Base-by-base conservation (phyloP, 2,113 vertebrate genomes). In the Hippocampus barbouri region DNA sequence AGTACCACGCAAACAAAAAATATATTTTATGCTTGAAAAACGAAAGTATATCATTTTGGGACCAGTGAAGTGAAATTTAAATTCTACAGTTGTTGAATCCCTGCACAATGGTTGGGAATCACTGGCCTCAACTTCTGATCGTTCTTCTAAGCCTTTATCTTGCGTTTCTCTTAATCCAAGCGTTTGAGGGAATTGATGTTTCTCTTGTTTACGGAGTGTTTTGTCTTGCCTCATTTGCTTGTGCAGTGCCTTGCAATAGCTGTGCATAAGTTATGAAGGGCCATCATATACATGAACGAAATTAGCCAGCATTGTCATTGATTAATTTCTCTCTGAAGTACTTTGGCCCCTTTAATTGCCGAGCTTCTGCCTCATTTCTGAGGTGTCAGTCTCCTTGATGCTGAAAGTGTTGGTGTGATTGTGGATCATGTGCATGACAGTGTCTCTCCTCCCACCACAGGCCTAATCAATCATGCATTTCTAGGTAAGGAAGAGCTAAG, bases 401-500 rank as follows among this genome's bases (percentile, higher is more conserved):
- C 15, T 74, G 70, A 60, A 89, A 27, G 21, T 47, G n/a, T 23
- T 5, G 6, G 8, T 86, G 82, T 89, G 91, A 83, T 79, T 57
- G 89, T 90, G 93, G 90, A 89, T 80, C 63, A 60, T 91, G 86
- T 91, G 67, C 65, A 67, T 83, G 60, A 80, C 83, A 74, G 86
- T 89, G 76, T 88, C 82, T 86, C 92, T 94, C 82, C 80, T 84
- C 69, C 69, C 83, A 81, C 85, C 86, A 75, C 95, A 99, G 96
- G 97, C 97, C 91, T 98, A 97, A 90, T 84, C 87, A 86, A 74
- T 94, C 95, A 94, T 97, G 91, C 94, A 90, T 95, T 96, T 94
- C 90, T 99, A 98, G 97, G 97, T 98, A 98, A 97, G 97, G 95
- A 93, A 92, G 92, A 93, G 92, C 89, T 85, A 76, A 88, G 78